Conservation (phyloP, 2,797 vertebrate genomes). For the Sebastes oblongus region DNA sequence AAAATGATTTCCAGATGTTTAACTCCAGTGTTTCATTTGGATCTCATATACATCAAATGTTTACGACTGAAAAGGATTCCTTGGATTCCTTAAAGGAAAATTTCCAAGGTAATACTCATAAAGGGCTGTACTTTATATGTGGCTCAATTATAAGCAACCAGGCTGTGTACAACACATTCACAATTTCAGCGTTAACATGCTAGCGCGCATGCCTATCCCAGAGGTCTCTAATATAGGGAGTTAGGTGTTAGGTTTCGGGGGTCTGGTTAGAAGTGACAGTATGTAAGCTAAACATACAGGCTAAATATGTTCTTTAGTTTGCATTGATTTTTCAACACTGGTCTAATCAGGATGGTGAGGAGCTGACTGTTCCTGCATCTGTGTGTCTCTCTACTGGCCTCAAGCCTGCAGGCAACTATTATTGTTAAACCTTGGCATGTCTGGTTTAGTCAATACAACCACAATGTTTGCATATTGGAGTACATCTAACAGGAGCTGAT, state of each 20-base stretch:
- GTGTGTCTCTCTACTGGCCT: neutral
- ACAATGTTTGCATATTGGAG: conserved; percentile 2
- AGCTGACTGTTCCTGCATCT: neutral
- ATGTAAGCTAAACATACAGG: neutral
- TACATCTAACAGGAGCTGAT: neutral
- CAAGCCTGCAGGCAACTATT: neutral
- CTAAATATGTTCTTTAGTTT: neutral
- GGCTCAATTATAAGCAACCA: neutral
- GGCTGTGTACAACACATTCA: neutral
- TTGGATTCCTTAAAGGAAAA: neutral
- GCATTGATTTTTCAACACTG: neutral
- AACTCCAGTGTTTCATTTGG: neutral
- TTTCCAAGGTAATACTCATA: neutral
- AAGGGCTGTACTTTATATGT: neutral
- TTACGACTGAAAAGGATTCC: neutral
- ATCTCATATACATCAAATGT: neutral
- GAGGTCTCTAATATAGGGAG: neutral
- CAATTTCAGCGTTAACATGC: neutral
- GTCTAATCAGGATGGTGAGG: neutral
- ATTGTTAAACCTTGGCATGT: neutral
- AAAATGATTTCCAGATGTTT: neutral
- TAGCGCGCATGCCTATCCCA: neutral
- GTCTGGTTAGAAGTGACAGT: neutral
- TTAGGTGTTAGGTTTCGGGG: neutral
- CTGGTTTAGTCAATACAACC: conserved; percentile 14